A percentile compares a stretch with the other conserved stretches of the same genome.
phyloP scores from a whole-genome alignment of 2,113 vertebrate species.

The Pagrus major region DNA sequence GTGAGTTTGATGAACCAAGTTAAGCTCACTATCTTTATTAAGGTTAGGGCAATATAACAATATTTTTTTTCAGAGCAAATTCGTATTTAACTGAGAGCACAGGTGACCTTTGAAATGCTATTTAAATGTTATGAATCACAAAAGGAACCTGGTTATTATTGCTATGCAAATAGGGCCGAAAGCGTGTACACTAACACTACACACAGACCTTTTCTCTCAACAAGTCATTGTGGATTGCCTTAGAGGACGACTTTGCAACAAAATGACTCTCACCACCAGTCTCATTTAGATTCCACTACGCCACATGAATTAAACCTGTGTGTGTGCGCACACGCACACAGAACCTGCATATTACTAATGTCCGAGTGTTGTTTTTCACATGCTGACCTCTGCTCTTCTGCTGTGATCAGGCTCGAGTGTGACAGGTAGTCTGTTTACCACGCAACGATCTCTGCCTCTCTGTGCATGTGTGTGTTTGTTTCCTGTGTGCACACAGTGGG shows the following conservation, averaged over 20 bases:
- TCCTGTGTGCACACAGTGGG: background rate
- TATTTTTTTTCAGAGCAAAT: background rate
- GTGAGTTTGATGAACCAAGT: too few relatives aligned
- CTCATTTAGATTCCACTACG: too few relatives aligned
- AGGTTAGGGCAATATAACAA: background rate
- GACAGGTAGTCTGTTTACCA: slow-evolving; percentile 44
- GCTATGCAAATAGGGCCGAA: background rate
- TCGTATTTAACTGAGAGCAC: background rate
- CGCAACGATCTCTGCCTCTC: slow-evolving; percentile 2
- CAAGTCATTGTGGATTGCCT: background rate
- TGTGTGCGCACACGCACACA: background rate
- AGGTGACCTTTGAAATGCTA: background rate
- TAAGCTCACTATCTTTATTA: too few relatives aligned
- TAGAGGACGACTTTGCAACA: background rate
- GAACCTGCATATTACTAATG: background rate
- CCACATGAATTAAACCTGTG: background rate
- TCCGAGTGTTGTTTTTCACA: background rate
- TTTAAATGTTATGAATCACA: background rate
- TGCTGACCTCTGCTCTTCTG: slow-evolving; percentile 13
- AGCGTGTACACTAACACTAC: background rate
- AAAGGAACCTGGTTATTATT: background rate
- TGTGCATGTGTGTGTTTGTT: slow-evolving; percentile 15
- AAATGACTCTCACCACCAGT: background rate
- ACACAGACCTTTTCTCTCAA: background rate
- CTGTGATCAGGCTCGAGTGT: slow-evolving; percentile 17